phyloP scores from a whole-genome alignment of 2,797 vertebrate species.

The Macrochelys suwanniensis region DNA sequence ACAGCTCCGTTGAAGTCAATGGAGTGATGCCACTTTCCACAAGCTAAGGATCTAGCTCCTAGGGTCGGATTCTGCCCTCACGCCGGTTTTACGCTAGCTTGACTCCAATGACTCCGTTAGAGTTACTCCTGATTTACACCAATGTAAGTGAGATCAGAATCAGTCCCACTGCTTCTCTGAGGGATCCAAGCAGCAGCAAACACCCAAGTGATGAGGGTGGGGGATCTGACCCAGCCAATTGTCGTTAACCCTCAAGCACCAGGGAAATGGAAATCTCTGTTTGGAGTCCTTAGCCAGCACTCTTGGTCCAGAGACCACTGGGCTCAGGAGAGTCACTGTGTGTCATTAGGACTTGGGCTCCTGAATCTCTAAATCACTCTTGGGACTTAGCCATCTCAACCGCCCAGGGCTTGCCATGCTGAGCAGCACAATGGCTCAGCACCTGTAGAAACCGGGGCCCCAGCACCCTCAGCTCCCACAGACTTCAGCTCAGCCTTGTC shows the following conservation, averaged over 20 bases:
- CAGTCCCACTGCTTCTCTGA: background rate
- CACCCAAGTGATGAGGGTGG: background rate
- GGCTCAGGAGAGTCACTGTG: background rate
- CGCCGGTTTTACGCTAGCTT: background rate
- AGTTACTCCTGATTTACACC: background rate
- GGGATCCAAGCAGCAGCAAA: background rate
- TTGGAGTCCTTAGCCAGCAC: background rate
- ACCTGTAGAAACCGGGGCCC: background rate
- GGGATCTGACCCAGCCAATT: rapidly evolving
- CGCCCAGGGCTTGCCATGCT: background rate
- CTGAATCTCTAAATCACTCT: background rate
- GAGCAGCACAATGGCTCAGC: background rate
- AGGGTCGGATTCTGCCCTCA: background rate
- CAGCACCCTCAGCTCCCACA: background rate
- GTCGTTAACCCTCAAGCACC: background rate
- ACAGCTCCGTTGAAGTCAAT: background rate
- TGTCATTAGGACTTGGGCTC: background rate
- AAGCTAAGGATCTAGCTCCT: background rate
- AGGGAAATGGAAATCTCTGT: rapidly evolving
- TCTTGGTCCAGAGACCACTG: background rate
- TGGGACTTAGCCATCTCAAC: background rate
- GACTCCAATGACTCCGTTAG: background rate
- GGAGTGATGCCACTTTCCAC: background rate
- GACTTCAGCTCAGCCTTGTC: background rate
- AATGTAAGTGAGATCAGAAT: background rate